A percentile compares a stretch with the other conserved stretches of the same genome.
phyloP scores from a whole-genome alignment of 2,113 vertebrate species.

The Heterocephalus glaber region DNA sequence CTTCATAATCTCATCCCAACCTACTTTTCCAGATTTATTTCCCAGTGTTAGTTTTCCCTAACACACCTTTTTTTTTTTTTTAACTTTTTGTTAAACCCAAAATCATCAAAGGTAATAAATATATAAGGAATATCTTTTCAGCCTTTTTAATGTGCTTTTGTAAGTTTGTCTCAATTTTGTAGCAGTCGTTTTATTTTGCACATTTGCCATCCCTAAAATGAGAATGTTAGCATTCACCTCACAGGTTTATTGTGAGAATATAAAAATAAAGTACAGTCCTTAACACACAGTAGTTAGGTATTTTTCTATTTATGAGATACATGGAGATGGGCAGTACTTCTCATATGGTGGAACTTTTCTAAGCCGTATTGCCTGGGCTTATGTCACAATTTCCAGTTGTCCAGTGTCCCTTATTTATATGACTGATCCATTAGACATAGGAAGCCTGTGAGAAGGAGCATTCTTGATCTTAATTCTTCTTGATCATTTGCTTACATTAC shows the following conservation, averaged over 20 bases:
- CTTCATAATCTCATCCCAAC: neutral
- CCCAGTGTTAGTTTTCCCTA: neutral
- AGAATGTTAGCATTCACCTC: neutral
- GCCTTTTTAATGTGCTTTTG: conserved; percentile 4
- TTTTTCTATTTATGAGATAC: neutral
- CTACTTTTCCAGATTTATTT: conserved; percentile 6
- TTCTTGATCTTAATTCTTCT: neutral
- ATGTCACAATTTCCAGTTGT: neutral
- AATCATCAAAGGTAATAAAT: neutral
- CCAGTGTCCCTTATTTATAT: neutral
- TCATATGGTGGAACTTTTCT: neutral
- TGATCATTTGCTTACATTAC: neutral
- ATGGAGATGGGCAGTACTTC: neutral
- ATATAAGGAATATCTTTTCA: neutral
- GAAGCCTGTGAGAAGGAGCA: neutral
- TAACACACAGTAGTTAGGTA: neutral
- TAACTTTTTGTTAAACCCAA: neutral
- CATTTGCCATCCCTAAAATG: neutral
- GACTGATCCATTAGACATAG: neutral
- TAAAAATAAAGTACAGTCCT: neutral
- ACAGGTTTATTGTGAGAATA: neutral
- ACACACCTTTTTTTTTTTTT: neutral
- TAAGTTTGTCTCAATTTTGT: neutral
- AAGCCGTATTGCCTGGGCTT: neutral
- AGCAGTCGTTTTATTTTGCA: neutral